Conservation (phyloP, 2,113 vertebrate genomes). For the Illadopsis cleaveri region DNA sequence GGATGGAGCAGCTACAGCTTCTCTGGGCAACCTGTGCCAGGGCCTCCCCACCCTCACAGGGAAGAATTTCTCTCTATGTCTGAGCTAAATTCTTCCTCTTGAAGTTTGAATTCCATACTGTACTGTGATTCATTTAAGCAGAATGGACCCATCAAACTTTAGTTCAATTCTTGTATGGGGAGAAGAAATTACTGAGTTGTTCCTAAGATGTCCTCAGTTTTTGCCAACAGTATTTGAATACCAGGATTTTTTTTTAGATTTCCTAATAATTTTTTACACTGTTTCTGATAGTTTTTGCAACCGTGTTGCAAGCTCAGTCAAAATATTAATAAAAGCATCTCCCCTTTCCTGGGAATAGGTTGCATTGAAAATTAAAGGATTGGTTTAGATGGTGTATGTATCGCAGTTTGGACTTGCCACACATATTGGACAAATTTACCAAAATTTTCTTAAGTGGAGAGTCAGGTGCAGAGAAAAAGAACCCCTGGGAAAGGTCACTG, state of each 20-base stretch:
- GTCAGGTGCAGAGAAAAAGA: background rate
- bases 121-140: background rate
- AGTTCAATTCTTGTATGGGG: background rate
- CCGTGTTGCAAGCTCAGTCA: background rate
- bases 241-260: background rate
- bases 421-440: background rate
- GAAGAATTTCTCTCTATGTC: background rate
- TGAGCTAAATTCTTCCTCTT: background rate
- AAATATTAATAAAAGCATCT: background rate
- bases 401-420: background rate
- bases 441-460: background rate
- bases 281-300: background rate
- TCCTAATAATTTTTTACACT: background rate
- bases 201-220: background rate
- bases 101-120: background rate
- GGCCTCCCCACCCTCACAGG: background rate
- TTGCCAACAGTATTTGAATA: background rate
- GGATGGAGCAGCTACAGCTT: background rate
- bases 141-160: background rate
- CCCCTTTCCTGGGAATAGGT: accelerated
- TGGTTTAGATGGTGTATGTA: background rate
- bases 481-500: background rate
- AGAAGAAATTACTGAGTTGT: background rate
- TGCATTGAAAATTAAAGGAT: background rate
- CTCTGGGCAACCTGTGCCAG: background rate